Evolutionary conservation across 2,113 vertebrate species (phyloP).

Genomic region (Pagrus major): DNA sequence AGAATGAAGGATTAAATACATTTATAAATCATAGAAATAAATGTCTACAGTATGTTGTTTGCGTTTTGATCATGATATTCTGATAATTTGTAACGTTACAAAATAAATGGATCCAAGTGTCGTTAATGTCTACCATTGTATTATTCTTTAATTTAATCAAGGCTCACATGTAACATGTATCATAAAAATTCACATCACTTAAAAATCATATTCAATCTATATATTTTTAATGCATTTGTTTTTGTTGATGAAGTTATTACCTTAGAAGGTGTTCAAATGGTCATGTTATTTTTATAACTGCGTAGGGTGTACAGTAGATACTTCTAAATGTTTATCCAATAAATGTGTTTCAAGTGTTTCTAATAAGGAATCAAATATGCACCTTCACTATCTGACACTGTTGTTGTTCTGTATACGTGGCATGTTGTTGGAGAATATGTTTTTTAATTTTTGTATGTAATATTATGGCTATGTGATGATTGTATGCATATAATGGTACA

Average conservation of each 20-base stretch:
- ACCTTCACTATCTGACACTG: neutral
- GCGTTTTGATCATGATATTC: neutral
- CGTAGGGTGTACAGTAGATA: neutral
- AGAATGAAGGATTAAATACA: neutral
- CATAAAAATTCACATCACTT: neutral
- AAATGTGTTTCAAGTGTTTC: neutral
- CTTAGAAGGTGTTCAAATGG: neutral
- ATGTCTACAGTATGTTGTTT: neutral
- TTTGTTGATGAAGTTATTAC: neutral
- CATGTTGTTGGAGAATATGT: neutral
- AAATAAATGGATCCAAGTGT: neutral
- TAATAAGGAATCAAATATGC: neutral
- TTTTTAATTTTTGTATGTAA: neutral
- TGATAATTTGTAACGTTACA: neutral
- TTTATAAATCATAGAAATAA: neutral
- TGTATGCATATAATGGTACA: too few relatives aligned
- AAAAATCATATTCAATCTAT: neutral
- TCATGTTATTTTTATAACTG: neutral
- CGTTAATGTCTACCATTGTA: too few relatives aligned
- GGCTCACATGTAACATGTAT: neutral
- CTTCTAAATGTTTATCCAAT: neutral
- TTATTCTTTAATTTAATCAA: neutral
- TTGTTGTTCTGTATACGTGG: neutral
- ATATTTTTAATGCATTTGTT: neutral
- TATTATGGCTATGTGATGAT: neutral